These are phyloP conservation scores for Gopherus flavomarginatus DNA, from an alignment of 2,113 vertebrate species.

Conservation along the genomic window DNA sequence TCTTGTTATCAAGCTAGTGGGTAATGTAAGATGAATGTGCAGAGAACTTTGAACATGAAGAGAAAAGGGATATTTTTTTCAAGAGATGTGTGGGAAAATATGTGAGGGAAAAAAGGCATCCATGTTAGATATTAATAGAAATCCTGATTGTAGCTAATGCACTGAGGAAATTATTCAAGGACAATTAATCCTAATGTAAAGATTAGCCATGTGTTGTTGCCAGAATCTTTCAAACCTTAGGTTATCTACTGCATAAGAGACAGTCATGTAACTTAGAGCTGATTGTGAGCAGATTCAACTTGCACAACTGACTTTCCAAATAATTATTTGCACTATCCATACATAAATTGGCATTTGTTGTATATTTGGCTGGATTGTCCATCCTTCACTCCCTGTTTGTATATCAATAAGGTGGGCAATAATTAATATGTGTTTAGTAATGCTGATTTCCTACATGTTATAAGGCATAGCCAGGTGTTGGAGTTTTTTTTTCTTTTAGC, in stretches of 20 bases:
- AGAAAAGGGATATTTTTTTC: not conserved
- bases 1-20: not conserved
- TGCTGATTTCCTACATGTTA: not conserved
- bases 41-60: fast-evolving
- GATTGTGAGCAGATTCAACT: not conserved
- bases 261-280: fast-evolving
- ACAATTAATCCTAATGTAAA: fast-evolving
- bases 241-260: not conserved
- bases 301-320: fast-evolving
- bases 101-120: not conserved
- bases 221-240: not conserved
- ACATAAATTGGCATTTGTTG: fast-evolving
- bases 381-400: not conserved
- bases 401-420: not conserved
- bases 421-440: not conserved
- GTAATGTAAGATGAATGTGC: not conserved
- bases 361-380: not conserved
- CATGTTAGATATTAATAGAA: not conserved
- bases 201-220: not conserved
- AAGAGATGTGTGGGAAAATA: not conserved
- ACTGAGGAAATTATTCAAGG: not conserved
- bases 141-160: not conserved
- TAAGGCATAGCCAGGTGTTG: not conserved
- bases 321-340: fast-evolving
- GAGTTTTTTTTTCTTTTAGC: not conserved